phyloP scores from a whole-genome alignment of 2,797 vertebrate genomes.

The Falco columbarius region DNA sequence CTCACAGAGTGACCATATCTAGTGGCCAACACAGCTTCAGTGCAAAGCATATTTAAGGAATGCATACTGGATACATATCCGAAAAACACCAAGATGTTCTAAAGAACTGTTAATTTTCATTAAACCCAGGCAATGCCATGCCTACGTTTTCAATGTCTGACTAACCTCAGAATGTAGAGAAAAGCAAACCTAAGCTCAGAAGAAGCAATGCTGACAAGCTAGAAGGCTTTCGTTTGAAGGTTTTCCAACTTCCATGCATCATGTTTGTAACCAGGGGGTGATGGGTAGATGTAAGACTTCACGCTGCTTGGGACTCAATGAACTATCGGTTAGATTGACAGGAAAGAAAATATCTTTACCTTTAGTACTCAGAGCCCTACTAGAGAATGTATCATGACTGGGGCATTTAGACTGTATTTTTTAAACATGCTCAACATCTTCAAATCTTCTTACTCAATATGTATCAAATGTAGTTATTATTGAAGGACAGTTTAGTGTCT shows the following conservation, averaged over 20 bases:
- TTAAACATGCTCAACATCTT: not conserved
- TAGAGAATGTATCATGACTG: not conserved
- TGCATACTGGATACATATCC: fast-evolving
- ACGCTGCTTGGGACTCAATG: fast-evolving
- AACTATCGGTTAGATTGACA: not conserved
- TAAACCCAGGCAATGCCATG: not conserved
- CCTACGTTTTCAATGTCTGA: not conserved
- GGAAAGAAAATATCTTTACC: not conserved
- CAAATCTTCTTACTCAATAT: not conserved
- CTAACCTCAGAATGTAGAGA: fast-evolving
- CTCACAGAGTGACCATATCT: too few species aligned
- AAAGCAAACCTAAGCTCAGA: not conserved
- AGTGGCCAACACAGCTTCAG: not conserved
- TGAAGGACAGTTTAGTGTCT: not conserved
- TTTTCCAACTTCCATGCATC: fast-evolving
- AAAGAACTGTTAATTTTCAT: not conserved
- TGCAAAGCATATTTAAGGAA: not conserved
- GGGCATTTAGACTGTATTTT: not conserved
- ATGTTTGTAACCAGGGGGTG: not conserved
- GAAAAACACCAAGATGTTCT: not conserved
- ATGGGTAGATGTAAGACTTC: not conserved
- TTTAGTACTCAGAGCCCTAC: not conserved
- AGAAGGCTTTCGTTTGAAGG: not conserved
- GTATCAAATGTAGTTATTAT: not conserved
- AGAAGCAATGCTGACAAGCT: not conserved